Conservation (phyloP, 2,888 invertebrate genomes). For the Eupithecia vulgata region DNA sequence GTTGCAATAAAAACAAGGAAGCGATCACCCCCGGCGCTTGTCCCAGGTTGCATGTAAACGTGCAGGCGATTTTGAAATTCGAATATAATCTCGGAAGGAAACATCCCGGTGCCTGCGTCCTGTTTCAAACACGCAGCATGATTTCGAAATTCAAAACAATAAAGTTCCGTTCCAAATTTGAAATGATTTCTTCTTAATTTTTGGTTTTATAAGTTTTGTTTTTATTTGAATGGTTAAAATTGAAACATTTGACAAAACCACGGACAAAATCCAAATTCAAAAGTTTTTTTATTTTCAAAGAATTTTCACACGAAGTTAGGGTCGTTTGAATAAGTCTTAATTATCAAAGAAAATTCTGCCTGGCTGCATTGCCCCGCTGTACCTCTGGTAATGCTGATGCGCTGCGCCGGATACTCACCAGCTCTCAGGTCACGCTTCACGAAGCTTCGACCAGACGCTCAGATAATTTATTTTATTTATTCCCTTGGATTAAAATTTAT, state of each 20-base stretch:
- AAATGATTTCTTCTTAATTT: background rate
- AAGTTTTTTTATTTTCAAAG: no score
- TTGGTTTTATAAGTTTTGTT: background rate
- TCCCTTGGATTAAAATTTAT: background rate
- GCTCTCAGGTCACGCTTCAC: no score
- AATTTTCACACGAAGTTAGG: background rate
- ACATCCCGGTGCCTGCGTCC: background rate
- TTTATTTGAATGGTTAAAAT: no score
- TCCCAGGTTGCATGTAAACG: background rate
- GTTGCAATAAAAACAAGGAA: slow-evolving; percentile 44
- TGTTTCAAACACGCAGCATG: background rate
- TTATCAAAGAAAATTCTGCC: no score
- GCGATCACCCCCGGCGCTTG: slow-evolving; percentile 29
- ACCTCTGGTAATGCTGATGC: no score
- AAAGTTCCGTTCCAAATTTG: background rate
- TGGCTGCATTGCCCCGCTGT: no score
- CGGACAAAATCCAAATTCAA: no score
- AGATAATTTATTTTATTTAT: no score
- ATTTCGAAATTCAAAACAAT: background rate
- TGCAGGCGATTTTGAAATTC: background rate
- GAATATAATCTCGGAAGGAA: background rate
- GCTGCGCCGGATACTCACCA: no score
- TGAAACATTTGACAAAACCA: no score
- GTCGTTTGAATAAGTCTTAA: no score
- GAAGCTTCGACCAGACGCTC: no score